Conservation (phyloP, 2,797 vertebrate species). For the Manis javanica region DNA sequence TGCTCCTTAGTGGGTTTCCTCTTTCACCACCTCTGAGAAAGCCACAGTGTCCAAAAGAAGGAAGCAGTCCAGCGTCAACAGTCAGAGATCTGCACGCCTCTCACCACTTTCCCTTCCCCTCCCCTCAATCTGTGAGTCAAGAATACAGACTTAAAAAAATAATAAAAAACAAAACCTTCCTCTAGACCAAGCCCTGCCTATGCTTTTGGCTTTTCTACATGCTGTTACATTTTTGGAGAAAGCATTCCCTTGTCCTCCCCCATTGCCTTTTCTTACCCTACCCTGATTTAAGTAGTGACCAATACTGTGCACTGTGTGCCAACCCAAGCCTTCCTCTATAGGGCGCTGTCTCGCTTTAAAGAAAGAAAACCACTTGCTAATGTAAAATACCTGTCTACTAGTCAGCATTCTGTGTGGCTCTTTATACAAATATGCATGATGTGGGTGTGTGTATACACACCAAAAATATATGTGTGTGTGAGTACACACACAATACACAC, state of each 20-base stretch:
- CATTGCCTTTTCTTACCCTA: background rate
- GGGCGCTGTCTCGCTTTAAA: background rate
- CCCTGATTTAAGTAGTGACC: background rate
- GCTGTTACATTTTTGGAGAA: background rate
- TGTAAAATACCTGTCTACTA: background rate
- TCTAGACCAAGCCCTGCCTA: background rate
- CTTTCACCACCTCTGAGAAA: slow-evolving; percentile 67
- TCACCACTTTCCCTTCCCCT: background rate
- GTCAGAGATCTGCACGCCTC: background rate
- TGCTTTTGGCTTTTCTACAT: background rate
- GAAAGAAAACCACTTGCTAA: background rate
- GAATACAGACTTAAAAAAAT: background rate
- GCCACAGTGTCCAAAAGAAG: slow-evolving; percentile 51
- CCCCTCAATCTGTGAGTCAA: background rate
- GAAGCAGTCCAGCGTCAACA: background rate
- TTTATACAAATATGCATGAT: background rate
- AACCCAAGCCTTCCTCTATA: too few species aligned
- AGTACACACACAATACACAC: background rate
- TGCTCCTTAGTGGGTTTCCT: slow-evolving; percentile 71
- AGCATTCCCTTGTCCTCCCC: background rate
- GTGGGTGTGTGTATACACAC: background rate
- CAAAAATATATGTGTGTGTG: background rate
- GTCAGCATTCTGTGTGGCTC: background rate
- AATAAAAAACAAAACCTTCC: background rate
- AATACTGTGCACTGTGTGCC: background rate